Evolutionary conservation across 2,797 vertebrate genomes (phyloP).

Genomic region (Tenualosa thibaudeaui): DNA sequence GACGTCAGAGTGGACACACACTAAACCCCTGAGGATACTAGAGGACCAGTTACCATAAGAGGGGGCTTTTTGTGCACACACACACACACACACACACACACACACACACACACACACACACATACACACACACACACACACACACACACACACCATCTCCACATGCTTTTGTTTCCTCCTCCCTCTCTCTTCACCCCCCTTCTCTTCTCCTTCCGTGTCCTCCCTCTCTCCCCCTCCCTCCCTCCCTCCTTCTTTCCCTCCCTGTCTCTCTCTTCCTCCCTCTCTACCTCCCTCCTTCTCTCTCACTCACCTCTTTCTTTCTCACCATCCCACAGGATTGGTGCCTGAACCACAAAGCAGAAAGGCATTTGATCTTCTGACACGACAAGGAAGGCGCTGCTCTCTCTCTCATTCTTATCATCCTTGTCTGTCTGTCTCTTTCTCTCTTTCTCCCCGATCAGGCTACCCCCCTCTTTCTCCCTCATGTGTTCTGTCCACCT

Average conservation of each 20-base stretch:
- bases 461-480: not conserved
- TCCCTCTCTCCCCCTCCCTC: not conserved
- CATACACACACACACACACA: conserved; percentile 30
- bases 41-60: conserved; percentile 47
- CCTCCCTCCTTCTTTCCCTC: too few relatives aligned
- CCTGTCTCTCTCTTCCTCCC: not conserved
- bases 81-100: conserved; percentile 11
- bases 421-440: too few relatives aligned
- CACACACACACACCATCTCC: not conserved
- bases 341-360: conserved; percentile 12
- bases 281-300: not conserved
- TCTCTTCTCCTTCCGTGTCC: not conserved
- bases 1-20: conserved; percentile 45
- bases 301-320: not conserved
- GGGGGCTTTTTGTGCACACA: conserved; percentile 48
- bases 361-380: conserved; percentile 53
- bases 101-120: not conserved
- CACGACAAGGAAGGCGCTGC: conserved; percentile 47
- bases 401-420: not conserved
- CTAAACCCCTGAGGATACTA: conserved; percentile 39
- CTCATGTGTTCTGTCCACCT: not conserved
- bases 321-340: not conserved
- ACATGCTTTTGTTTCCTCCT: not conserved
- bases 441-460: not conserved
- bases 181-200: not conserved